Conservation (phyloP, 2,888 invertebrate species). For the Periphyllus acericola region DNA sequence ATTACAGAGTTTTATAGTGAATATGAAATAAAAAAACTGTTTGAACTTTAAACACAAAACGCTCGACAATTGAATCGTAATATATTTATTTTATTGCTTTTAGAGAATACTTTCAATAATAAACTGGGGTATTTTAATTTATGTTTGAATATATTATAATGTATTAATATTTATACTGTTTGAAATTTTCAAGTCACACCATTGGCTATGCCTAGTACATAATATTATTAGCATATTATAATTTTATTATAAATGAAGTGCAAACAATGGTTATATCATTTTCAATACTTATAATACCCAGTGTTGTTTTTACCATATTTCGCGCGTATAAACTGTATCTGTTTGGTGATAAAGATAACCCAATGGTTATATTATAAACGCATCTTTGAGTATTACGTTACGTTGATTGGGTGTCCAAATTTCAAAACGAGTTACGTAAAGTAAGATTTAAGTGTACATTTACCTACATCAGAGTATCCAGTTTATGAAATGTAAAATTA, state of each 20-base stretch:
- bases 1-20: neutral
- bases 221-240: neutral
- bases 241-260: neutral
- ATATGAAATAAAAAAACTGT: neutral
- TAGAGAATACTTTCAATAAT: no score
- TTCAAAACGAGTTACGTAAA: neutral
- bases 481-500: constrained; percentile 16
- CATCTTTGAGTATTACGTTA: neutral
- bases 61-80: neutral
- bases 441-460: neutral
- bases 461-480: neutral
- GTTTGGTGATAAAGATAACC: neutral
- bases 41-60: neutral
- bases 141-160: no score
- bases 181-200: no score
- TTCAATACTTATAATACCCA: neutral
- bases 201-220: neutral
- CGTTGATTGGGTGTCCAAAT: neutral
- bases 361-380: neutral
- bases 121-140: no score
- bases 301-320: neutral
- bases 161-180: no score
- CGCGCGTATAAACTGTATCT: neutral
- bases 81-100: no score
- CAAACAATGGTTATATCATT: neutral